These are phyloP conservation scores for Lepidurus couesii DNA, from an alignment of 1,140 invertebrate genomes.

Conservation along the genomic window DNA sequence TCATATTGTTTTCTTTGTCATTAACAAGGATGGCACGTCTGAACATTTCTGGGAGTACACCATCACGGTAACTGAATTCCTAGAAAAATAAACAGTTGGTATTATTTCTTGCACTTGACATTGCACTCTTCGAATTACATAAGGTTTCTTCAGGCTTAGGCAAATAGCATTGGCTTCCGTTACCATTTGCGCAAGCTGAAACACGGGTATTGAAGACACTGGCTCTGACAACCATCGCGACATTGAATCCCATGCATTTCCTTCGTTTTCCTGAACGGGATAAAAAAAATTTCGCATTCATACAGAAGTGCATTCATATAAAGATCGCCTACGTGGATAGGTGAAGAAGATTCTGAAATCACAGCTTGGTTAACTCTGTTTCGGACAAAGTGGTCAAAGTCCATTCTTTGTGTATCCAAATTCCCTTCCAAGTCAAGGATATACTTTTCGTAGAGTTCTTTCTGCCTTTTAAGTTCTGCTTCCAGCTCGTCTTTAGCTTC, in stretches of 20 bases:
- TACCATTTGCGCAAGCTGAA: conserved; percentile 19
- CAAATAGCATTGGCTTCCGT: conserved; percentile 25
- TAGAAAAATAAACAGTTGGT: neutral
- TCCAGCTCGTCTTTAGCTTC: neutral
- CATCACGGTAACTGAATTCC: neutral
- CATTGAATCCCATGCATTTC: neutral
- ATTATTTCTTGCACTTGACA: neutral
- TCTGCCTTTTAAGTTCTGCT: neutral
- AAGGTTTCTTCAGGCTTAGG: conserved; percentile 2
- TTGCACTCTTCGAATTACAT: neutral
- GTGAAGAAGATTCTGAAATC: neutral
- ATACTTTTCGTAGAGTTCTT: neutral
- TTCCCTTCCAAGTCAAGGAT: neutral
- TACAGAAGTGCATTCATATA: neutral
- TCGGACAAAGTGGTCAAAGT: neutral
- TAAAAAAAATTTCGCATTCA: neutral
- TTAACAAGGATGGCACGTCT: neutral
- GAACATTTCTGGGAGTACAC: neutral
- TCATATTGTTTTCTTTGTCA: neutral
- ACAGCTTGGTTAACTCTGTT: neutral
- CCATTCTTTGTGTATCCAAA: neutral
- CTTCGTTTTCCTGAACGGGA: neutral
- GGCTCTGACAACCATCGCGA: neutral
- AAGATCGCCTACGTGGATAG: neutral
- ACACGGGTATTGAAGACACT: neutral